phyloP scores from a whole-genome alignment of 2,113 vertebrate genomes.

The Serilophus lunatus region DNA sequence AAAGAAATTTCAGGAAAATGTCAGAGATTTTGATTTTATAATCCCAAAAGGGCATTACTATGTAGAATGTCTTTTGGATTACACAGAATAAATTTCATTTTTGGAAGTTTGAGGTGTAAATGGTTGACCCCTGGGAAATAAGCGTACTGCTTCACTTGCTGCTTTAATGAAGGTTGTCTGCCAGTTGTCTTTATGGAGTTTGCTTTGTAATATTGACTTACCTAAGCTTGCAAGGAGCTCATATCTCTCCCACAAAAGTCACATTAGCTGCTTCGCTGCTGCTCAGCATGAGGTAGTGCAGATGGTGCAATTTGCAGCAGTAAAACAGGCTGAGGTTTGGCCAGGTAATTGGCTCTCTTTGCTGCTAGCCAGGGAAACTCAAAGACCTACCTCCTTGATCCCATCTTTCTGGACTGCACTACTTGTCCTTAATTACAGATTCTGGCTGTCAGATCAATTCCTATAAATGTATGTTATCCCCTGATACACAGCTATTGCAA shows the following conservation, averaged over 20 bases:
- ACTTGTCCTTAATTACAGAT: background rate
- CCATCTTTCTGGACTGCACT: background rate
- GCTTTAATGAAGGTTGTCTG: conserved; percentile 35
- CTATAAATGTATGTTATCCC: background rate
- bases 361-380: background rate
- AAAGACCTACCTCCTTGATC: background rate
- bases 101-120: conserved; percentile 14
- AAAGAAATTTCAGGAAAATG: conserved; percentile 4
- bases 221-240: background rate
- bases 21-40: conserved; percentile 5
- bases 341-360: background rate
- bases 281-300: background rate
- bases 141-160: background rate
- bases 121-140: conserved; percentile 34
- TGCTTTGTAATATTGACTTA: conserved; percentile 32
- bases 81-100: background rate
- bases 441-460: background rate
- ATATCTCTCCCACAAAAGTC: background rate
- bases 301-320: background rate
- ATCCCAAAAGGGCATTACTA: background rate
- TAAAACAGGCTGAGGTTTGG: background rate
- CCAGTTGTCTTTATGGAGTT: background rate
- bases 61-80: background rate
- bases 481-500: background rate
- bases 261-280: background rate